These are phyloP conservation scores for Agriotes lineatus DNA, from an alignment of 2,888 invertebrate species.

Conservation along the genomic window DNA sequence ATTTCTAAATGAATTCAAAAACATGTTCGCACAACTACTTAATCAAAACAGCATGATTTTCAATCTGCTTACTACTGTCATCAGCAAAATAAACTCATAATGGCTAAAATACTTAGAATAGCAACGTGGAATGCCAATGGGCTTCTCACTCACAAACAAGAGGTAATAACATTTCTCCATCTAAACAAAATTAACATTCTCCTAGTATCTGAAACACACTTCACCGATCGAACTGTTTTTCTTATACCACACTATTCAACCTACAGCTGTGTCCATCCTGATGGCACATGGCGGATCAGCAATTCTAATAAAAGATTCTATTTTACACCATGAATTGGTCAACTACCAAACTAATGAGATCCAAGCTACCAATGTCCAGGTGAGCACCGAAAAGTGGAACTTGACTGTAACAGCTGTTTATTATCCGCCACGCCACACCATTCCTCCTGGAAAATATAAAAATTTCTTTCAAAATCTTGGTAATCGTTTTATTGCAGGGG, in stretches of 20 bases:
- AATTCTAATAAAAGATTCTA: background rate
- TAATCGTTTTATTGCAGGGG: constrained; percentile 41
- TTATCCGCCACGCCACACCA: constrained; percentile 6
- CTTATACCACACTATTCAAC: background rate
- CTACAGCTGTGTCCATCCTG: constrained; percentile 5
- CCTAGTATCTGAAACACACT: constrained; percentile 10
- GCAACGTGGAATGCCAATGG: constrained; percentile 24
- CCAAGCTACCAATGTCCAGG: constrained; percentile 17
- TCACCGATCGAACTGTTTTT: background rate
- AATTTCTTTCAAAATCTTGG: constrained; percentile 28
- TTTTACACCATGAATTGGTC: constrained; percentile 6
- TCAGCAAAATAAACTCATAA: background rate
- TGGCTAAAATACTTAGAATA: constrained; percentile 10
- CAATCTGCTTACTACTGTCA: constrained; percentile 5
- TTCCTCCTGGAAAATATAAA: background rate
- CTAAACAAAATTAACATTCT: constrained; percentile 14
- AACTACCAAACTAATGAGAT: constrained; percentile 10
- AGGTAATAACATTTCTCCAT: background rate
- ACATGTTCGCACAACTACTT: constrained; percentile 12
- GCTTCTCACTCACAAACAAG: constrained; percentile 6
- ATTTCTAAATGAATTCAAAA: constrained; percentile 9
- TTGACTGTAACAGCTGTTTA: constrained; percentile 8
- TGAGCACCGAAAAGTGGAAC: constrained; percentile 5
- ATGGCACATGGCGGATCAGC: constrained; percentile 2
- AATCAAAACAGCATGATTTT: constrained; percentile 23